phyloP scores from a whole-genome alignment of 2,888 invertebrate species.

The Phyllotreta striolata region DNA sequence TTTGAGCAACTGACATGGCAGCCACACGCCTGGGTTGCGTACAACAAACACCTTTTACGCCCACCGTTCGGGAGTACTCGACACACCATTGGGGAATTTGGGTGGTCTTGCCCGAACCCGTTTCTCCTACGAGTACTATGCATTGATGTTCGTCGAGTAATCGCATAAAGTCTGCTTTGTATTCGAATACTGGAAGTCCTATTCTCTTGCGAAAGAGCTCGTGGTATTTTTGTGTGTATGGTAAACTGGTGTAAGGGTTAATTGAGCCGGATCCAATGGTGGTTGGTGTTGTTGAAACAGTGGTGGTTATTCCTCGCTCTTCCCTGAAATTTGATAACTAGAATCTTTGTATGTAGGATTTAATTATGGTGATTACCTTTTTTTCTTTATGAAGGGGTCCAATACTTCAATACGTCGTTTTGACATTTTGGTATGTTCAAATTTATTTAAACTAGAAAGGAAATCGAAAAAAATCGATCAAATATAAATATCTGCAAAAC shows the following conservation, averaged over 20 bases:
- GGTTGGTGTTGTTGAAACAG: conserved; percentile 38
- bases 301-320: conserved; percentile 63
- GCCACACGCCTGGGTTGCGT: conserved; percentile 98
- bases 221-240: conserved; percentile 89
- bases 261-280: conserved; percentile 64
- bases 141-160: conserved; percentile 92
- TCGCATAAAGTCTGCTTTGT: conserved; percentile 95
- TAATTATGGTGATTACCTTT: conserved; percentile 64
- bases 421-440: conserved; percentile 66
- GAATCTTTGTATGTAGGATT: conserved; percentile 5
- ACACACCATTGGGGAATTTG: conserved; percentile 98
- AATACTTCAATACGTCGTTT: conserved; percentile 87
- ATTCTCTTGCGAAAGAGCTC: conserved; percentile 89
- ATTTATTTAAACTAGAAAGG: no score
- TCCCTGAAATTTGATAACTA: conserved; percentile 59
- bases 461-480: no score
- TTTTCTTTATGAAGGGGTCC: conserved; percentile 82
- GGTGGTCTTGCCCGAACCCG: conserved; percentile 99
- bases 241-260: conserved; percentile 83
- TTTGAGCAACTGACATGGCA: conserved; percentile 98
- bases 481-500: no score
- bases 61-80: conserved; percentile 72
- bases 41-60: conserved; percentile 87
- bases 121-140: conserved; percentile 97
- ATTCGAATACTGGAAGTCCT: conserved; percentile 96